phyloP scores from a whole-genome alignment of 2,888 invertebrate genomes.

The Branchipolynoe longqiensis region DNA sequence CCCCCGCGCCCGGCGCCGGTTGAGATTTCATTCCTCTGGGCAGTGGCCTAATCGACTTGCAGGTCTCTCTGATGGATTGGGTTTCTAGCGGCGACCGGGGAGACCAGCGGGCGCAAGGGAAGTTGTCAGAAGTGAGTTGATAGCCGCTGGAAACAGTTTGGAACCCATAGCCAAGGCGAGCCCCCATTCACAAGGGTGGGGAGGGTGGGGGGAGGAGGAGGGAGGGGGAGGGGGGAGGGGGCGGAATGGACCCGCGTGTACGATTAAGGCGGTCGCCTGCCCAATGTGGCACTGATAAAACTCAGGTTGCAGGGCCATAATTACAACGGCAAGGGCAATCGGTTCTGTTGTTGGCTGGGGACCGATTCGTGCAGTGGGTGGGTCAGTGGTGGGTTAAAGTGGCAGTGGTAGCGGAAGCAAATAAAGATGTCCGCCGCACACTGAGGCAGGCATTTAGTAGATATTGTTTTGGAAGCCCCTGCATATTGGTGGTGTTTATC shows the following conservation, averaged over 20 bases:
- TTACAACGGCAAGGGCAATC: too few relatives aligned
- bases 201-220: too few relatives aligned
- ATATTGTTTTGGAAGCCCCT: too few relatives aligned
- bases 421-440: too few relatives aligned
- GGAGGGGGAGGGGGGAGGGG: too few relatives aligned
- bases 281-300: background rate
- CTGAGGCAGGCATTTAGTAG: too few relatives aligned
- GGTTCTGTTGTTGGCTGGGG: too few relatives aligned
- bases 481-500: too few relatives aligned
- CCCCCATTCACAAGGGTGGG: slow-evolving; percentile 14
- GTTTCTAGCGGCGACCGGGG: slow-evolving; percentile 13
- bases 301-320: background rate
- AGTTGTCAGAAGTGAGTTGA: slow-evolving; percentile 31
- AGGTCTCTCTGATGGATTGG: slow-evolving; percentile 43
- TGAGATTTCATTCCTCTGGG: slow-evolving; percentile 42
- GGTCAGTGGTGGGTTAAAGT: too few relatives aligned
- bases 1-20: background rate
- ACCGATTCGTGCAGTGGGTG: too few relatives aligned
- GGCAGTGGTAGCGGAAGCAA: too few relatives aligned
- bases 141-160: slow-evolving; percentile 37
- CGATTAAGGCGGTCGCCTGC: background rate
- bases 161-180: slow-evolving; percentile 4
- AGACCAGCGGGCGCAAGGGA: slow-evolving; percentile 30
- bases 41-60: slow-evolving; percentile 30
- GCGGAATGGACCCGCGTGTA: too few relatives aligned